Conservation (phyloP, 92 coral and sea anemone genomes). For the Micromussa lordhowensis region DNA sequence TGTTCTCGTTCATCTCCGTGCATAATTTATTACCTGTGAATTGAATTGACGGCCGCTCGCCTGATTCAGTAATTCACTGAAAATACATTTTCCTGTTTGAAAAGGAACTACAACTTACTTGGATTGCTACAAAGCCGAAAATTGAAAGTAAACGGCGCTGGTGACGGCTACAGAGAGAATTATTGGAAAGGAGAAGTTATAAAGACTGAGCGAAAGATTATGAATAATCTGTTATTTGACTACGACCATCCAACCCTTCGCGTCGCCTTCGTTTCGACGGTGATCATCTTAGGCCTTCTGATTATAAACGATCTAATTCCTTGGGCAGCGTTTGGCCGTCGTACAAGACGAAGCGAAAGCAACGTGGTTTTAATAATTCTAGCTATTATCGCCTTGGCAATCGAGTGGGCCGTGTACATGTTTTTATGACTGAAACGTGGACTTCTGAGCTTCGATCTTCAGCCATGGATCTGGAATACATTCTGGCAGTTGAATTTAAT, state of each 20-base stretch:
- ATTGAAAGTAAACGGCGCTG: background rate
- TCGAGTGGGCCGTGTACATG: constrained; percentile 68
- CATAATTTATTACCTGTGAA: constrained; percentile 20
- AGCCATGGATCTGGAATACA: background rate
- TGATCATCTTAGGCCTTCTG: constrained; percentile 65
- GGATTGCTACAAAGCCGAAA: background rate
- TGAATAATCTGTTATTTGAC: constrained; percentile 48
- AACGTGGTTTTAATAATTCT: constrained; percentile 63
- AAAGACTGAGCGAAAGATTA: background rate
- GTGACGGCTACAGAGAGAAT: background rate
- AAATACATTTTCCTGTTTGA: background rate
- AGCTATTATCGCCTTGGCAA: constrained; percentile 66
- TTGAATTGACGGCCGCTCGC: background rate
- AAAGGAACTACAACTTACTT: background rate
- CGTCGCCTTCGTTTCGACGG: constrained; percentile 66
- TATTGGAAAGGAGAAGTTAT: background rate
- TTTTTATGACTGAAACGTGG: constrained; percentile 16
- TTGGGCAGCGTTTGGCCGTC: constrained; percentile 61
- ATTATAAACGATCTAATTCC: constrained; percentile 69
- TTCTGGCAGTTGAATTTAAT: background rate
- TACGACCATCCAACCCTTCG: constrained; percentile 76
- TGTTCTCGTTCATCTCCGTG: background rate
- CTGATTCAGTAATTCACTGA: background rate
- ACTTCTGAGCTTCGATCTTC: background rate
- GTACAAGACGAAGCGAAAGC: constrained; percentile 61